Conservation (phyloP, 2,797 vertebrate species). For the Coccyzus lansbergi region DNA sequence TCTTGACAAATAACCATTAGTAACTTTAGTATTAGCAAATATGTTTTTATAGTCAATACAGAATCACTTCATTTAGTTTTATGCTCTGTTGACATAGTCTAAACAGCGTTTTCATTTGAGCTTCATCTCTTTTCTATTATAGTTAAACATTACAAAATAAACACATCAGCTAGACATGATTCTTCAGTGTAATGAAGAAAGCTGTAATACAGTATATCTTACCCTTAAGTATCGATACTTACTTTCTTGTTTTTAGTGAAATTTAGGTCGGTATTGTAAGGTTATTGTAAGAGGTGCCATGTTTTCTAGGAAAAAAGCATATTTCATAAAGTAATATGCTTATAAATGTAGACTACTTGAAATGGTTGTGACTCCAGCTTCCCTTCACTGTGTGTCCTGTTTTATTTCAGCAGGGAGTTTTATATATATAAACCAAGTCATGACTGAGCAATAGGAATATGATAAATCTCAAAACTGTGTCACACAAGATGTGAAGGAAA, state of each 20-base stretch:
- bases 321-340: neutral
- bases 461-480: neutral
- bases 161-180: neutral
- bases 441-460: neutral
- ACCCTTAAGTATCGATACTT: neutral
- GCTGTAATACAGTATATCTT: neutral
- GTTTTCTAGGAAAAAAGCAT: neutral
- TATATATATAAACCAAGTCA: neutral
- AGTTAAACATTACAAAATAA: constrained; percentile 50
- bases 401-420: neutral
- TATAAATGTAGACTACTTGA: neutral
- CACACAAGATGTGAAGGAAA: neutral
- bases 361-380: neutral
- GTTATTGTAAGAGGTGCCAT: neutral
- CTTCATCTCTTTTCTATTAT: constrained; percentile 47
- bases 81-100: constrained; percentile 40
- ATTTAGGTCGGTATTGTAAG: neutral
- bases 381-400: neutral
- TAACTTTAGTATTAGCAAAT: constrained; percentile 42
- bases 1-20: constrained; percentile 31
- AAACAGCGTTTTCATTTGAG: constrained; percentile 42
- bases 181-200: neutral
- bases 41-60: constrained; percentile 36
- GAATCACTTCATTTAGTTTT: constrained; percentile 58
- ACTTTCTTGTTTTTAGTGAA: neutral